These are phyloP conservation scores for Spisula subtruncata DNA, from an alignment of 2,888 invertebrate species.

Conservation along the genomic window DNA sequence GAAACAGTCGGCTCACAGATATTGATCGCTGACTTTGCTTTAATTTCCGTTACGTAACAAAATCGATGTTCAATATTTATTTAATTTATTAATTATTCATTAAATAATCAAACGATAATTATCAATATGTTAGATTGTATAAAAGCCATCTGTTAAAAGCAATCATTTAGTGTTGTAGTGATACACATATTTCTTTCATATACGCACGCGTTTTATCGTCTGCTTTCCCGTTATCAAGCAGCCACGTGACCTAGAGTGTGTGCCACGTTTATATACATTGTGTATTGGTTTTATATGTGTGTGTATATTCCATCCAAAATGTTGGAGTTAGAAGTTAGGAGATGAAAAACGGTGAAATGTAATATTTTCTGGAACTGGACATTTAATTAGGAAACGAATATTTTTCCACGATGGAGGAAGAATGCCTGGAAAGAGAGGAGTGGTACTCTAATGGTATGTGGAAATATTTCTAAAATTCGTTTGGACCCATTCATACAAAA, in stretches of 20 bases:
- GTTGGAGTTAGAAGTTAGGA: slow-evolving; percentile 18
- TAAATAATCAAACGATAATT: not conserved
- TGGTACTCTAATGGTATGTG: slow-evolving; percentile 80
- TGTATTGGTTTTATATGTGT: slow-evolving; percentile 45
- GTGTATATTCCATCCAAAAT: slow-evolving; percentile 31
- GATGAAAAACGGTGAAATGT: slow-evolving; percentile 2
- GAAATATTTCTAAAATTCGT: not conserved
- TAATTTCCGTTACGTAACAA: not conserved
- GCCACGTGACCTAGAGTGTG: slow-evolving; percentile 46
- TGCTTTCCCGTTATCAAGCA: slow-evolving; percentile 42
- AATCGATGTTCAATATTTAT: not conserved
- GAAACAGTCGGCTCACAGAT: not conserved
- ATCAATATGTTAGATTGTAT: not conserved
- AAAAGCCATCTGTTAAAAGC: not conserved
- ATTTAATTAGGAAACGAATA: not conserved
- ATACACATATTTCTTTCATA: slow-evolving; percentile 36
- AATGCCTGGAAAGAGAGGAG: slow-evolving; percentile 72
- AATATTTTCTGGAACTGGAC: slow-evolving; percentile 24
- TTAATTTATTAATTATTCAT: not conserved
- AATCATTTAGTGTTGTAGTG: not conserved
- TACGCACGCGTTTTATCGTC: slow-evolving; percentile 27
- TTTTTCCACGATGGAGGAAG: slow-evolving; percentile 49
- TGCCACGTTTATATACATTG: slow-evolving; percentile 48
- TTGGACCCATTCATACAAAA: not conserved
- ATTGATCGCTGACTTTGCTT: not conserved